Evolutionary conservation across 2,113 vertebrate species (phyloP), one percentile per base, ranked within the genome.

Genomic region (Crocuta crocuta): DNA sequence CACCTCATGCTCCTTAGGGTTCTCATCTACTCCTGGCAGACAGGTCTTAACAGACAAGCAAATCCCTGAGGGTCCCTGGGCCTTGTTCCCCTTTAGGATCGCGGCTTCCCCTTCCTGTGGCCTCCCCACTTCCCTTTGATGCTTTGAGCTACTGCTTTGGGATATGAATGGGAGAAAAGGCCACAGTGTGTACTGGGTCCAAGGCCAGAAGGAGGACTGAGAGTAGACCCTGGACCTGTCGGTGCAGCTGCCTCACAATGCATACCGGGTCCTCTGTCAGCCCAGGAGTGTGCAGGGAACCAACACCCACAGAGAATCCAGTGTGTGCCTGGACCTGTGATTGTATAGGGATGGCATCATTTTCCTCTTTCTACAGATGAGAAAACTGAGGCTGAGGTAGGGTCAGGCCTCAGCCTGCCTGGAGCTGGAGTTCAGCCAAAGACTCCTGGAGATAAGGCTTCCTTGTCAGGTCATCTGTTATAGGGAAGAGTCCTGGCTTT

Each of bases 391-490:
- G 33, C 71, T 63, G n/a, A 83, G 53, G 10, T 85, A 35, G 50
- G 33, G 53, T 93, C 61, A 89, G 66, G 66, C 53, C 31, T 63
- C 68, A 55, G 26, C 76, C 13, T 89, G 17, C 35, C 50, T 53
- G 43, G 65, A 94, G 61, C 93, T 94, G 58, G 91, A 68, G 71
- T 76, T 87, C 55, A 58, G 65, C 87, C n/a, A 68, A 71, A 12
- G 33, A 48, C 63, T 87, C 11, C 23, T 78, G 12, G 55, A 68
- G 23, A 19, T 78, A 58, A 68, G 58, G n/a, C 88, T 84, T 95
- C 48, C 48, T 50, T 50, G n/a, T 87, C 7, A 10, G 55, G 7
- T 48, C 9, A 10, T 12, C 70, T 86, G 2, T 95, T 93, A 68
- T 0, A 74, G 33, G 50, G 39, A 78, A 61, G 81, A 87, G 79